A percentile compares a stretch with the other conserved stretches of the same genome.
Evolutionary conservation across 1,140 invertebrate genomes (phyloP).

Genomic region (Drosophila lacteicornis): DNA sequence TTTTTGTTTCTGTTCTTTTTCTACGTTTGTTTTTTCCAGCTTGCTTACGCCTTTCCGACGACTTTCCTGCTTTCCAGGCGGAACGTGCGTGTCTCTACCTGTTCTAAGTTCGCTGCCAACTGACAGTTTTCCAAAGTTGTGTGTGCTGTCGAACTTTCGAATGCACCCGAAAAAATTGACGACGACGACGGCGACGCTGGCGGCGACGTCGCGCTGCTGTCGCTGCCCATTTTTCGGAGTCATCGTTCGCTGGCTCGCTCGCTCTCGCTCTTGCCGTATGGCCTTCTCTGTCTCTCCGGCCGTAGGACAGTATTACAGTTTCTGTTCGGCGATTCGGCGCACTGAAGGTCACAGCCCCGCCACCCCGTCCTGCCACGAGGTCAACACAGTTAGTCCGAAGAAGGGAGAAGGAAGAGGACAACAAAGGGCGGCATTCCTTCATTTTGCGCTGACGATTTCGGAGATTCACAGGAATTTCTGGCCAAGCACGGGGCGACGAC

Average conservation of each 20-base stretch:
- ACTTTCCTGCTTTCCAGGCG: constrained; percentile 49
- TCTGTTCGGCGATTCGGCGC: constrained; percentile 27
- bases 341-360: constrained; percentile 19
- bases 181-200: constrained; percentile 16
- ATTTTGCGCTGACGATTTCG: constrained; percentile 8
- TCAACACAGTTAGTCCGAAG: constrained; percentile 42
- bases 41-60: constrained; percentile 14
- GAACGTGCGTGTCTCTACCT: constrained; percentile 84
- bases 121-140: constrained; percentile 85
- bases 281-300: not conserved
- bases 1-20: not conserved
- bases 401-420: not conserved
- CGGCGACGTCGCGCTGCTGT: constrained; percentile 4
- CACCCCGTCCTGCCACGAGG: not conserved
- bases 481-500: constrained; percentile 6
- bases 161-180: constrained; percentile 70
- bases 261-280: too few species aligned
- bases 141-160: constrained; percentile 78
- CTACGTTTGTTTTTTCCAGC: not conserved
- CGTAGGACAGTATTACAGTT: constrained; percentile 35
- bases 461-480: constrained; percentile 19
- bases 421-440: constrained; percentile 12
- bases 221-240: constrained; percentile 59
- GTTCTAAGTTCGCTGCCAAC: constrained; percentile 85
- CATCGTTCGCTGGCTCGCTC: not conserved